Evolutionary conservation across 2,113 vertebrate species (phyloP), one percentile per base, ranked within the genome.

Genomic region (Trinectes maculatus): DNA sequence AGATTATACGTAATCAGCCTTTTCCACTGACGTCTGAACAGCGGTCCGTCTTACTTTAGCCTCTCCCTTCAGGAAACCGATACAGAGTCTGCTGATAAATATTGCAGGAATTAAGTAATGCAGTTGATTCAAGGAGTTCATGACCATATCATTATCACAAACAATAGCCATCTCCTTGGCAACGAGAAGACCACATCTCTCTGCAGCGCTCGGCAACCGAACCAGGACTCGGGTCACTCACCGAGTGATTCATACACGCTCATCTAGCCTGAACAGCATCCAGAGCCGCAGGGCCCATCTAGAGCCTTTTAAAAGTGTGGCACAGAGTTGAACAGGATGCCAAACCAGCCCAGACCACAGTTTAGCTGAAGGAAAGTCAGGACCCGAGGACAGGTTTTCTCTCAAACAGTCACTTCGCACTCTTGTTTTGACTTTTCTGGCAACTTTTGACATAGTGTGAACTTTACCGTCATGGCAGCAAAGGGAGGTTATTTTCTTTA

Each of bases 141-240:
- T 25, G 40, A 83, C 80, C 76, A 47, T 40, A 16, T 69, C 67
- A 84, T 88, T 85, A 83, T 76, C 37, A 8, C 47, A 89, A 87
- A 81, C 83, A 81, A 53, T 47, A 18, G 28, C 54, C 61, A 51
- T 89, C 79, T 65, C 84, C 74, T 0, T 15, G 72, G 81, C 42
- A 71, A 86, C 82, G 0, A 15, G 77, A 71, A 71, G 33, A 25
- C 21, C 8, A 2, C 64, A 53, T 83, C 53, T 72, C 48, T 72
- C 36, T 43, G 57, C 25, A 55, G 51, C 4, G 26, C 33, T 76
- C 39, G 42, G 33, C 58, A 62, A 52, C 70, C 58, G 26, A 79
- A 66, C 49, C 72, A 8, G 51, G 74, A 52, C 60, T 59, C 63
- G 1, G 39, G 53, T 85, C 74, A 74, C 46, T 58, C 48, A 18